Conservation (phyloP, 2,888 invertebrate species). For the Sphinx pinastri region DNA sequence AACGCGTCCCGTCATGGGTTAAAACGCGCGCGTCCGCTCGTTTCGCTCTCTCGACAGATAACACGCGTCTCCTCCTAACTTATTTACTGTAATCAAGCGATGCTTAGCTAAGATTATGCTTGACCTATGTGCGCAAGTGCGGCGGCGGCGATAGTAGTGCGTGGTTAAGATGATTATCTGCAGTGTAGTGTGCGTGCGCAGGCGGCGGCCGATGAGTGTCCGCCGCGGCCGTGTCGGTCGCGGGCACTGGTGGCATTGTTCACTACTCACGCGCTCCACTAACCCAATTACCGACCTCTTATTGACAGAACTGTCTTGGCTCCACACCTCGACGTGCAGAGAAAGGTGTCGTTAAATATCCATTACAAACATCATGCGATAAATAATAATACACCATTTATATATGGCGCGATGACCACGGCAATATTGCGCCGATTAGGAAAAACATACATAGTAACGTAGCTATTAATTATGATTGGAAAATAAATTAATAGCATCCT, state of each 20-base stretch:
- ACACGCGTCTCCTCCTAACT: neutral
- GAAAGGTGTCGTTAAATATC: slow-evolving; percentile 32
- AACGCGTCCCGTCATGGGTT: slow-evolving; percentile 42
- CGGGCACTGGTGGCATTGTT: slow-evolving; percentile 61
- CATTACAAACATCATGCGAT: slow-evolving; percentile 26
- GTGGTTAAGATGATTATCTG: slow-evolving; percentile 22
- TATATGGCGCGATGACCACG: neutral
- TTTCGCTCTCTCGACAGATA: slow-evolving; percentile 9
- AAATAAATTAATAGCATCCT: neutral
- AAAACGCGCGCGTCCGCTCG: slow-evolving; percentile 48
- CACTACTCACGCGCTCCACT: slow-evolving; percentile 71
- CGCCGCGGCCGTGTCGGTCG: slow-evolving; percentile 42
- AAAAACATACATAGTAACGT: slow-evolving; percentile 1
- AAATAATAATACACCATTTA: slow-evolving; percentile 23
- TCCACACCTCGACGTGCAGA: slow-evolving; percentile 60
- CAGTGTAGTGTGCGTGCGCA: slow-evolving; percentile 46
- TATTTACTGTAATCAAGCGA: slow-evolving; percentile 37
- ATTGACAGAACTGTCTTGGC: slow-evolving; percentile 81
- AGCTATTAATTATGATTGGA: neutral
- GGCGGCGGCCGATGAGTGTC: slow-evolving; percentile 36
- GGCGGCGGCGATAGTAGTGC: neutral
- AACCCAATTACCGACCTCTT: slow-evolving; percentile 76
- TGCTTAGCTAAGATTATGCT: slow-evolving; percentile 20
- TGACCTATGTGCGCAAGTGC: slow-evolving; percentile 15
- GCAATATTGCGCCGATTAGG: neutral